Percentiles rank a stretch among this genome's conserved stretches.
These are phyloP conservation scores for Odocoileus virginianus DNA, from an alignment of 2,113 vertebrate species.

Conservation along the genomic window DNA sequence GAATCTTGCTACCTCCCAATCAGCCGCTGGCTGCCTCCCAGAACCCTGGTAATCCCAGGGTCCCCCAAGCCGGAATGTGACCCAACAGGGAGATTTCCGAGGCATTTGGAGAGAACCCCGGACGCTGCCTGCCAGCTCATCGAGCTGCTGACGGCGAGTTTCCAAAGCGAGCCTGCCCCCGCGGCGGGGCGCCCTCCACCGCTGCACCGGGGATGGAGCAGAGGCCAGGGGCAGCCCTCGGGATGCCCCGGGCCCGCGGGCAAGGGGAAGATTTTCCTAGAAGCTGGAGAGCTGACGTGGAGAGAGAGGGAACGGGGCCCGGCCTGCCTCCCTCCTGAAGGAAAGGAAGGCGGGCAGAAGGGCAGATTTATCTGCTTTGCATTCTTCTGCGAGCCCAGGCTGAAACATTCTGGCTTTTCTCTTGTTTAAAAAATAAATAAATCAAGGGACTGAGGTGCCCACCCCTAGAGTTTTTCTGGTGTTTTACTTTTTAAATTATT, in stretches of 20 bases:
- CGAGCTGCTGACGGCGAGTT: constrained; percentile 80
- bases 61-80: constrained; percentile 81
- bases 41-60: constrained; percentile 74
- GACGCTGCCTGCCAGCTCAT: constrained; percentile 73
- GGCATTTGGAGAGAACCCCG: constrained; percentile 78
- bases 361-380: neutral
- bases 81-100: constrained; percentile 80
- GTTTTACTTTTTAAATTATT: neutral
- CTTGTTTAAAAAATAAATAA: neutral
- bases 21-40: constrained; percentile 4
- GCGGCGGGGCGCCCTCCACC: constrained; percentile 51
- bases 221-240: constrained; percentile 64
- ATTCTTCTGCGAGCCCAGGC: neutral
- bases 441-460: neutral
- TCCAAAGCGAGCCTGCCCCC: constrained; percentile 76
- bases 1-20: constrained; percentile 77
- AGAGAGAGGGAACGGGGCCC: constrained; percentile 15
- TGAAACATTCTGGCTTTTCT: neutral
- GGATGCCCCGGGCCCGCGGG: constrained; percentile 76
- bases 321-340: neutral
- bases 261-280: constrained; percentile 81
- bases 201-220: constrained; percentile 48
- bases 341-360: neutral
- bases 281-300: constrained; percentile 83
- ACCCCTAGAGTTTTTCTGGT: neutral